Evolutionary conservation across 1,140 invertebrate genomes (phyloP).

Genomic region (Nilaparvata lugens): DNA sequence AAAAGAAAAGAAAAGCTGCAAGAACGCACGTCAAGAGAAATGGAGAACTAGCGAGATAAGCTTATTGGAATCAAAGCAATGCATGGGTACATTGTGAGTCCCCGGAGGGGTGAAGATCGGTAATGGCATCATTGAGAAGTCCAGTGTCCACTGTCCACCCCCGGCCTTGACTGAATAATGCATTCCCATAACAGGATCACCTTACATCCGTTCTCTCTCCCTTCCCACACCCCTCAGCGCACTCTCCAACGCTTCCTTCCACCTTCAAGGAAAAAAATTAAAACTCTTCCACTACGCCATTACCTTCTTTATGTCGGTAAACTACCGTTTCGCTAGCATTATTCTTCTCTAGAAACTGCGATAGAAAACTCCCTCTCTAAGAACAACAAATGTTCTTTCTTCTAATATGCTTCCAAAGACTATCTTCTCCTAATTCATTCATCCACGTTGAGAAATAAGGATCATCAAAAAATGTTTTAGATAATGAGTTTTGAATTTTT

Average conservation of each 20-base stretch:
- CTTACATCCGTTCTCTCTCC: neutral
- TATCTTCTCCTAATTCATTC: too few relatives aligned
- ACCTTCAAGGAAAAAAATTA: neutral
- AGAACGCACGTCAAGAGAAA: too few relatives aligned
- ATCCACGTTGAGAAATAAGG: too few relatives aligned
- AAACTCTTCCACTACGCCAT: neutral
- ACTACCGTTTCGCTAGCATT: neutral
- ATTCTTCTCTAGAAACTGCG: neutral
- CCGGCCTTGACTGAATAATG: constrained; percentile 6
- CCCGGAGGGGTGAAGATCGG: neutral
- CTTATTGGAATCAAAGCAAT: constrained; percentile 9
- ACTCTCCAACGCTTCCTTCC: neutral
- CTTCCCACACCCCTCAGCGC: neutral
- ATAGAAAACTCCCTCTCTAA: too few relatives aligned
- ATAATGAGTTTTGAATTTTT: too few relatives aligned
- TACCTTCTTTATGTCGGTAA: constrained; percentile 1
- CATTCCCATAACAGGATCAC: constrained; percentile 1
- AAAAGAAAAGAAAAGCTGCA: too few relatives aligned
- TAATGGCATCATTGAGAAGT: constrained; percentile 9
- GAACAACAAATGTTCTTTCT: too few relatives aligned
- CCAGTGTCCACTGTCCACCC: neutral
- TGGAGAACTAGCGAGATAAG: constrained; percentile 1
- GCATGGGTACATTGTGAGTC: constrained; percentile 1
- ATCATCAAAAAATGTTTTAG: too few relatives aligned
- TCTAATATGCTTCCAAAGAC: too few relatives aligned